Conservation (phyloP, 2,797 vertebrate species). For the Chrysocyon brachyurus region DNA sequence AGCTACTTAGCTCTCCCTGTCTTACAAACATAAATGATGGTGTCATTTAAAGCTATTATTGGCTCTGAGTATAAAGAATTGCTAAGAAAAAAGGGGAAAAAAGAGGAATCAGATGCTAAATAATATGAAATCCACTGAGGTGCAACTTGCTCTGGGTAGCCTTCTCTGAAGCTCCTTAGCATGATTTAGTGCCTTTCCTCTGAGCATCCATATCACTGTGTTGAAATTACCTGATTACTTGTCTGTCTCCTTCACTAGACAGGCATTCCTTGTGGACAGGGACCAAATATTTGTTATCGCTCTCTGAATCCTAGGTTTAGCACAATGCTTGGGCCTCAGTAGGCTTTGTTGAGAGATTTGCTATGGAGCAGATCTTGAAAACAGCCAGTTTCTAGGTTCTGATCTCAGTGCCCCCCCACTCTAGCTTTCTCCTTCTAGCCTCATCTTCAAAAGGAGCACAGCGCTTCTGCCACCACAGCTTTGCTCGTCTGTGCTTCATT, state of each 20-base stretch:
- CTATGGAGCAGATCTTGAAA: constrained; percentile 46
- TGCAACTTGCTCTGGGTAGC: neutral
- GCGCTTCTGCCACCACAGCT: neutral
- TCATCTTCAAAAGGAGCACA: neutral
- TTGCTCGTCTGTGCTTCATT: neutral
- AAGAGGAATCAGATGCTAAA: constrained; percentile 29
- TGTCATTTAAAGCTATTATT: constrained; percentile 49
- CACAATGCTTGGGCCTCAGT: neutral
- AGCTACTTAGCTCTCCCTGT: constrained; percentile 6
- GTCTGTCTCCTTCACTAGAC: neutral
- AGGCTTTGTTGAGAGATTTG: neutral
- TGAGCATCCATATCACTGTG: neutral
- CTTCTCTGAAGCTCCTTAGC: constrained; percentile 47
- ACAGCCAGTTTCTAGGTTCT: neutral
- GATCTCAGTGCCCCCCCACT: neutral
- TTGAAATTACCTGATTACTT: constrained; percentile 1
- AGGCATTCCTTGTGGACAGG: neutral
- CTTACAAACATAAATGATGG: constrained; percentile 57
- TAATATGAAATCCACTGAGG: constrained; percentile 45
- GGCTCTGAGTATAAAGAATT: constrained; percentile 56
- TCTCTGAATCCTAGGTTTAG: neutral
- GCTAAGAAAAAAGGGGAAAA: neutral
- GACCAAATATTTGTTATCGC: neutral
- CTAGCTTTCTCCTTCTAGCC: neutral
- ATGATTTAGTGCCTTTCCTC: neutral